Base-by-base conservation (phyloP, 2,888 invertebrate species). In the Apomyelois bistriatella region DNA sequence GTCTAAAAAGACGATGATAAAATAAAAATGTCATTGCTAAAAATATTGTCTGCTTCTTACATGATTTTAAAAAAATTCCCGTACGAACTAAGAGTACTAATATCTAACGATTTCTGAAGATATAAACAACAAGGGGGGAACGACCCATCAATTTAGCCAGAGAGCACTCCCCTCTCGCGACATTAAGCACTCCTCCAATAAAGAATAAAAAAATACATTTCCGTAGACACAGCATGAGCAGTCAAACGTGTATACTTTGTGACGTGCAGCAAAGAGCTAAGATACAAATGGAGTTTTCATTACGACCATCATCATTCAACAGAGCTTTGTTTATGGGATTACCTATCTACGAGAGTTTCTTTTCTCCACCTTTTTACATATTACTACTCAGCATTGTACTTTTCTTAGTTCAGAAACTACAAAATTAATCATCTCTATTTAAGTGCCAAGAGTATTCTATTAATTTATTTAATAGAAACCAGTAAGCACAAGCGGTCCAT, bases 181-280 rank as follows among this genome's bases (percentile, higher is more conserved):
- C 52, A 52, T 52, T 43, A 52, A 43, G 37, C 52, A 36, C 36
- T 42, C 22, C 15, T 13, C 52, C 36, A 52, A 43, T 52, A 52
- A 43, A 55, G 40, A 52, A 54, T 50, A 53, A 59, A 51, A 55
- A 50, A 55, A 57, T 58, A 58, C 60, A 53, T 58, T 55, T 36
- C 47, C 54, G 55, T 58, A 53, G 52, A 43, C 52, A 52, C 16
- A 58, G 51, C 47, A 52, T 48, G 55, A 55, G 53, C 56, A 55
- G 54, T 55, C 57, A 50, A 58, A 58, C 63, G 54, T 60, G 37
- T 58, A 55, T 58, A 56, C 58, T 56, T 56, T 52, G 56, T 53
- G 59, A 55, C 53, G 56, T 53, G 32, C 8, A 3, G 10, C 16
- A 10, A 15, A 4, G 32, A 35, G 10, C 35, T 35, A 9, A 10